phyloP scores from a whole-genome alignment of 2,113 vertebrate genomes.

The Notothenia rossii region DNA sequence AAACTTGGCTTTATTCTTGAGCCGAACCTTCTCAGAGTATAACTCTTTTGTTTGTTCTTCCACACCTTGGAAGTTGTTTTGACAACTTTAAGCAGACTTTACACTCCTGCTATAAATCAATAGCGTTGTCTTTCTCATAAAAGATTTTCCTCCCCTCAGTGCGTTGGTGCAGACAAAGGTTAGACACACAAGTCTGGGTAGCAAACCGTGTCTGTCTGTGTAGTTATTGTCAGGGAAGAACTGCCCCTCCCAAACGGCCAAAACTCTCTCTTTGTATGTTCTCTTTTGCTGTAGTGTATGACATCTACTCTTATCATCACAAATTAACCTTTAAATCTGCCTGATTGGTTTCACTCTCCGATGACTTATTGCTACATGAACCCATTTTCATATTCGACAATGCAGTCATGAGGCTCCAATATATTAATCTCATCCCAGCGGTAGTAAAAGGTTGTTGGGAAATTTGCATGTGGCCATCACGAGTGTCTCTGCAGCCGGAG shows the following conservation, averaged over 20 bases:
- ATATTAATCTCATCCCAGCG: constrained; percentile 7
- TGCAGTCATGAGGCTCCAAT: not conserved
- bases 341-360: not conserved
- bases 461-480: constrained; percentile 72
- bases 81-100: constrained; percentile 4
- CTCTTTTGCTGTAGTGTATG: not conserved
- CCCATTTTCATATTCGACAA: constrained; percentile 26
- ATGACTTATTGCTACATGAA: not conserved
- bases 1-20: not conserved
- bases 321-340: not conserved
- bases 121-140: constrained; percentile 45
- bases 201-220: constrained; percentile 15
- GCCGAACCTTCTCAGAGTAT: not conserved
- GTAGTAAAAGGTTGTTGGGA: constrained; percentile 41
- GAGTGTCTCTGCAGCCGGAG: constrained; percentile 59
- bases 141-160: constrained; percentile 30
- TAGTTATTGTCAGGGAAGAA: constrained; percentile 22
- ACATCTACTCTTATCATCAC: not conserved
- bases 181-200: constrained; percentile 24
- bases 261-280: not conserved
- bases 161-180: constrained; percentile 31
- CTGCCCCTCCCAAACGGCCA: not conserved
- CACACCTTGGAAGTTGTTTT: constrained; percentile 31
- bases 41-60: constrained; percentile 33
- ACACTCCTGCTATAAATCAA: constrained; percentile 37